Evolutionary conservation across 2,797 vertebrate genomes (phyloP), one percentile per base, ranked within the genome.

Genomic region (Cynopterus sphinx): DNA sequence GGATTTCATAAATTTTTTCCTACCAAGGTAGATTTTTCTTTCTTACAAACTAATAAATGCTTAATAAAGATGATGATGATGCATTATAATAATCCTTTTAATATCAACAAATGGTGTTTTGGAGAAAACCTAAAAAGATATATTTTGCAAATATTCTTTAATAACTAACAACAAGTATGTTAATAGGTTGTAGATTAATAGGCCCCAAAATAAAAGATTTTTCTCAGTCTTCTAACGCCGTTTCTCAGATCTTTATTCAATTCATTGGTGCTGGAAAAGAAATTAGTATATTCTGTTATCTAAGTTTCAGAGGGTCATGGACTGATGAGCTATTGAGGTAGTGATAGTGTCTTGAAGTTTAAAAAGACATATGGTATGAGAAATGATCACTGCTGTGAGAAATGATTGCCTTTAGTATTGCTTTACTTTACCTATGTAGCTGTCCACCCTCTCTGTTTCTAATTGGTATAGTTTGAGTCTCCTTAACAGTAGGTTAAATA

Each of bases 1-100:
- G 12, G 59, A 49, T 75, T 82, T 95, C 59, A 43, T 82, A 74
- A 63, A 53, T 91, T 95, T 91, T 91, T 28, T 82, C 28, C 10
- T 17, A 68, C 33, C 41, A 68, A 11, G 0, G 11, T 39, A 74
- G 49, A 79, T 87, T 73, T 91, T 53, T 87, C n/a, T 61, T 53
- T 65, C 55, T 71, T 57, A 85, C 9, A 61, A 43, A 78, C 63
- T 67, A 82, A 33, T 49, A 68, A 28, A 10, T 63, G 46, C 17
- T 65, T 79, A 55, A 31, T 63, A 78, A 24, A 87, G 57, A 46
- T 63, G 53, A 41, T 70, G 33, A 28, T 91, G 51, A 15, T 90
- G 22, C 22, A 43, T 71, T 90, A 5, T 71, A 61, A 68, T 87
- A 84, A 90, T 26, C 9, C 13, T 84, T 89, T 94, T 90, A 77